Percentiles rank a stretch among this genome's conserved stretches.
These are phyloP conservation scores for Euplagia quadripunctaria DNA, from an alignment of 2,888 invertebrate genomes.

Conservation along the genomic window DNA sequence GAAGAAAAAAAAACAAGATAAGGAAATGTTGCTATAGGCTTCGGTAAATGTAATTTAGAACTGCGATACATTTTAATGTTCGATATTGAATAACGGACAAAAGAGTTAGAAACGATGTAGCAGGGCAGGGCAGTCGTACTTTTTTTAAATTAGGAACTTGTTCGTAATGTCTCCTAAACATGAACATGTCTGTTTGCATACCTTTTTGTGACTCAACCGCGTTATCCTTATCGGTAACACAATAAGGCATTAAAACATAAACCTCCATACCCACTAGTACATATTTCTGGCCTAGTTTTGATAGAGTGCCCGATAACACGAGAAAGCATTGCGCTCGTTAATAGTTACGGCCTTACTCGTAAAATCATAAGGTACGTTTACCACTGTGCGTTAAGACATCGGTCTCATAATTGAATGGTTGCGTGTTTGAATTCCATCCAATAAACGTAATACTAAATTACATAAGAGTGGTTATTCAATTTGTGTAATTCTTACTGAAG, in stretches of 20 bases:
- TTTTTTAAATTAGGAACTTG: not conserved
- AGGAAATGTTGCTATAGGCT: too few relatives aligned
- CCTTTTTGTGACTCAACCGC: slow-evolving; percentile 10
- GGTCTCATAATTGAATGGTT: not conserved
- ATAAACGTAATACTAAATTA: not conserved
- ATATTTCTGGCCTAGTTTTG: slow-evolving; percentile 67
- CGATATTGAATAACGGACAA: slow-evolving; percentile 1
- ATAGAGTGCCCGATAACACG: slow-evolving; percentile 59
- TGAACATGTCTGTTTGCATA: slow-evolving; percentile 1
- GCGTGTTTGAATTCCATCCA: not conserved
- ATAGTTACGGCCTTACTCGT: slow-evolving; percentile 46
- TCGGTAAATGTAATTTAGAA: slow-evolving; percentile 1
- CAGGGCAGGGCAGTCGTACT: too few relatives aligned
- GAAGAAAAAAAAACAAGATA: not conserved
- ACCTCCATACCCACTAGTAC: slow-evolving; percentile 35
- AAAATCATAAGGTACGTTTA: slow-evolving; percentile 9
- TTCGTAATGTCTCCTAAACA: not conserved
- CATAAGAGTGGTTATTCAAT: not conserved
- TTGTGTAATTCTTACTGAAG: not conserved
- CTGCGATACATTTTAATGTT: not conserved
- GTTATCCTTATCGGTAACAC: slow-evolving; percentile 23
- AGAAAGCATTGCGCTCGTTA: slow-evolving; percentile 53
- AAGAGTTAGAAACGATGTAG: too few relatives aligned
- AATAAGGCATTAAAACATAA: slow-evolving; percentile 27
- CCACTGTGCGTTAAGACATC: not conserved